Evolutionary conservation across 2,113 vertebrate genomes (phyloP).

Genomic region (Pionites leucogaster): DNA sequence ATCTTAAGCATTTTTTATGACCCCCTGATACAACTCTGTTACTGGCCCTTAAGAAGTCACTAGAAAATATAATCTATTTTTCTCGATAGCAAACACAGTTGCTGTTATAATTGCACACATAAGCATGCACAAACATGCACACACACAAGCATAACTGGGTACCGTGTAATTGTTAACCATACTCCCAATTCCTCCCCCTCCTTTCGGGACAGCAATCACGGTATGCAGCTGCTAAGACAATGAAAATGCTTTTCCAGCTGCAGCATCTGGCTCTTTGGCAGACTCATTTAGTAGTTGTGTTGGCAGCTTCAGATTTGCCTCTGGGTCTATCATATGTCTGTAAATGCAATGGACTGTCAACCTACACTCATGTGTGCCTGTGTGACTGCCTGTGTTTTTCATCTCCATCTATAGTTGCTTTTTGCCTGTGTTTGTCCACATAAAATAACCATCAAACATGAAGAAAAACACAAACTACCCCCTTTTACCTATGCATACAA

Average conservation of each 20-base stretch:
- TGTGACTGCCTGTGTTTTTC: not conserved
- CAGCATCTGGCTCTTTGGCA: constrained; percentile 57
- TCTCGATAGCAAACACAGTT: not conserved
- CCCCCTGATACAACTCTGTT: not conserved
- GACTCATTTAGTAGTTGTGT: constrained; percentile 23
- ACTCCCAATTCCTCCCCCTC: not conserved
- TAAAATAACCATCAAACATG: not conserved
- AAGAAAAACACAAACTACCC: not conserved
- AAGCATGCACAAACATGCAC: not conserved
- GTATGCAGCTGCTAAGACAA: constrained; percentile 50
- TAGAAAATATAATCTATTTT: not conserved
- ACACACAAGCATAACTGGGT: not conserved
- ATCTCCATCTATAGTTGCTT: not conserved
- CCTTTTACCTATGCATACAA: not conserved
- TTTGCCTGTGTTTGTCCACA: not conserved
- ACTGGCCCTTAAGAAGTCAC: not conserved
- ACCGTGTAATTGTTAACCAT: not conserved
- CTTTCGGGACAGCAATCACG: not conserved
- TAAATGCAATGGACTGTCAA: constrained; percentile 50
- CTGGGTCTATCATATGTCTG: constrained; percentile 53
- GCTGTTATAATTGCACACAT: not conserved
- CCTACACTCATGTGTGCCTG: not conserved
- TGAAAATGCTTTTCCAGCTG: constrained; percentile 29
- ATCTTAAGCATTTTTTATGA: not conserved
- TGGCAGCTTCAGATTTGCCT: constrained; percentile 49